Evolutionary conservation across 2,113 vertebrate species (phyloP).

Genomic region (Holacanthus passer): DNA sequence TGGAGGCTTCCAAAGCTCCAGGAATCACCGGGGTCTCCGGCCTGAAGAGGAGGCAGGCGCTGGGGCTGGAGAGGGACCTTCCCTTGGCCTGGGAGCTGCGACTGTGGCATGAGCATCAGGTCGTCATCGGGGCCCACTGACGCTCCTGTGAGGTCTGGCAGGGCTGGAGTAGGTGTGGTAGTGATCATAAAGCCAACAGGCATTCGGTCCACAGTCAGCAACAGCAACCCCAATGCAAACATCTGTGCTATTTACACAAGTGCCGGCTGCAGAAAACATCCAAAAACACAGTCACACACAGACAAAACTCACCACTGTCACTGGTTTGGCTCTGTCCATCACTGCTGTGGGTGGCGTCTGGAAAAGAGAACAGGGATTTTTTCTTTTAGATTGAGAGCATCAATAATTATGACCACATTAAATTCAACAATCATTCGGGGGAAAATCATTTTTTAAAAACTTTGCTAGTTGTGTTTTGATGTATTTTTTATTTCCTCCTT

Average conservation of each 20-base stretch:
- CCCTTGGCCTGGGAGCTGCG: conserved; percentile 21
- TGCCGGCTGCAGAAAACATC: background rate
- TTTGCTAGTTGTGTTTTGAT: too few relatives aligned
- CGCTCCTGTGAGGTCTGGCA: conserved; percentile 52
- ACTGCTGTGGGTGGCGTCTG: conserved; percentile 62
- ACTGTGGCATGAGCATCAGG: conserved; percentile 69
- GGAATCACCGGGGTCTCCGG: conserved; percentile 14
- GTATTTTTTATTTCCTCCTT: too few relatives aligned
- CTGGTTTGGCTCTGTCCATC: conserved; percentile 65
- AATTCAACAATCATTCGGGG: too few relatives aligned
- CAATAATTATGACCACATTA: too few relatives aligned
- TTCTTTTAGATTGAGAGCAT: too few relatives aligned
- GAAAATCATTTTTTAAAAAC: too few relatives aligned
- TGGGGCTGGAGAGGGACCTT: conserved; percentile 25
- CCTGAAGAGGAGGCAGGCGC: conserved; percentile 6
- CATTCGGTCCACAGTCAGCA: conserved; percentile 15
- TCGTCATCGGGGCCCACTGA: conserved; percentile 55
- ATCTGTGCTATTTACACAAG: background rate
- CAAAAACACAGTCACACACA: background rate
- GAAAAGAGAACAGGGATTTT: background rate
- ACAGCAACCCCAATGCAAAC: background rate
- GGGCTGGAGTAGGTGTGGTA: conserved; percentile 41
- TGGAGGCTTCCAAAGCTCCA: conserved; percentile 54
- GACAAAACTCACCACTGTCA: conserved; percentile 55
- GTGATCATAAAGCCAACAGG: conserved; percentile 19